phyloP scores from a whole-genome alignment of 1,140 invertebrate species.

The Pachypsylla venusta region DNA sequence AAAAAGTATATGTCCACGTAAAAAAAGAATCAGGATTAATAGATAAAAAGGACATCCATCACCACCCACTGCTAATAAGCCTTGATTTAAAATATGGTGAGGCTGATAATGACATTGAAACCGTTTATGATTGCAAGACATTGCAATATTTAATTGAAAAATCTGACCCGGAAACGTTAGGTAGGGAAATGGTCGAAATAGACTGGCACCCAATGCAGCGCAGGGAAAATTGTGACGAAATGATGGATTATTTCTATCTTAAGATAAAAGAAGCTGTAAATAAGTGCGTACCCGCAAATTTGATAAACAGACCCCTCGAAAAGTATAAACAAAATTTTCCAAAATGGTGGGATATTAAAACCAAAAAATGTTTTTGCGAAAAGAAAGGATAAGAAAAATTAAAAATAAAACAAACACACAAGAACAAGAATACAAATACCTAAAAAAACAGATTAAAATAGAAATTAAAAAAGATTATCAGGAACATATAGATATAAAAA shows the following conservation, averaged over 20 bases:
- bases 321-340: neutral
- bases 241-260: neutral
- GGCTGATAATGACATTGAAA: neutral
- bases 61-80: neutral
- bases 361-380: neutral
- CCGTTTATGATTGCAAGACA: neutral
- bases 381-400: neutral
- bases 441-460: neutral
- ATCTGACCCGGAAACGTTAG: neutral
- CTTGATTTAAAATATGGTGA: neutral
- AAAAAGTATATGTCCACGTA: neutral
- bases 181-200: neutral
- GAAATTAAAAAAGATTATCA: neutral
- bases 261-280: neutral
- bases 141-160: neutral
- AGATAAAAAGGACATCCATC: neutral
- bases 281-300: neutral
- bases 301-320: neutral
- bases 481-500: neutral
- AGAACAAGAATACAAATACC: neutral
- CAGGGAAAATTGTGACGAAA: neutral
- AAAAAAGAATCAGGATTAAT: neutral
- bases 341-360: neutral
- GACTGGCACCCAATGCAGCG: neutral
- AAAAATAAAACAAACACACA: neutral